A percentile compares a stretch with the other conserved stretches of the same genome.
Evolutionary conservation across 1,140 invertebrate genomes (phyloP).

Genomic region (Euschistus heros): DNA sequence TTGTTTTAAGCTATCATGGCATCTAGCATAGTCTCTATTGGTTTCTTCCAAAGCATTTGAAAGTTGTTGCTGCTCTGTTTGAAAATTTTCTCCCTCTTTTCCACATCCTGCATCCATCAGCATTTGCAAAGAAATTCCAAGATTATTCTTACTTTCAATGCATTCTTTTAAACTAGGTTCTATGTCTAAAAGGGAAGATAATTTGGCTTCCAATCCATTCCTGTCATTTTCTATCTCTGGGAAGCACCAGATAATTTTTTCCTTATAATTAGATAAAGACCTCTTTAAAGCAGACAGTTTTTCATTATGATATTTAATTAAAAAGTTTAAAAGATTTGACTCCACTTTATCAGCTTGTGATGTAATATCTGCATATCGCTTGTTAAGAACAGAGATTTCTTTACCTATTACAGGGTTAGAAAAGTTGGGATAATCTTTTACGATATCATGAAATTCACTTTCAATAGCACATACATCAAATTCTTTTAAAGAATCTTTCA

Average conservation of each 20-base stretch:
- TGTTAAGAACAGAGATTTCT: slow-evolving; percentile 64
- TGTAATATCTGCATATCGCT: slow-evolving; percentile 61
- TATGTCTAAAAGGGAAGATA: slow-evolving; percentile 67
- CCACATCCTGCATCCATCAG: slow-evolving; percentile 55
- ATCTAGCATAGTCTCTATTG: slow-evolving; percentile 51
- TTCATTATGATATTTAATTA: slow-evolving; percentile 80
- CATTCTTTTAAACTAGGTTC: slow-evolving; percentile 59
- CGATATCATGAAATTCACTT: slow-evolving; percentile 56
- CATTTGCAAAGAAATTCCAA: slow-evolving; percentile 53
- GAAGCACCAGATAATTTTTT: slow-evolving; percentile 86
- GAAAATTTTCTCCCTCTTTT: slow-evolving; percentile 50
- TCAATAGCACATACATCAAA: slow-evolving; percentile 55
- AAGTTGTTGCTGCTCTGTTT: slow-evolving; percentile 50
- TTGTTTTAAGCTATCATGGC: slow-evolving; percentile 55
- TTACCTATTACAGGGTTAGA: slow-evolving; percentile 58
- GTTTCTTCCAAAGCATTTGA: slow-evolving; percentile 56
- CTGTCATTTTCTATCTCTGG: slow-evolving; percentile 76
- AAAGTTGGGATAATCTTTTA: slow-evolving; percentile 66
- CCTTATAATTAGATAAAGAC: slow-evolving; percentile 63
- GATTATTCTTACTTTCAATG: slow-evolving; percentile 49
- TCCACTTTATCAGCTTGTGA: slow-evolving; percentile 69
- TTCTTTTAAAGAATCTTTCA: slow-evolving; percentile 54
- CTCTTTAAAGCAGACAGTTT: slow-evolving; percentile 70
- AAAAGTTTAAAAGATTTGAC: slow-evolving; percentile 62
- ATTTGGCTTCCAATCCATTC: slow-evolving; percentile 87